phyloP scores from a whole-genome alignment of 2,113 vertebrate species.

The Syngnathus typhle region DNA sequence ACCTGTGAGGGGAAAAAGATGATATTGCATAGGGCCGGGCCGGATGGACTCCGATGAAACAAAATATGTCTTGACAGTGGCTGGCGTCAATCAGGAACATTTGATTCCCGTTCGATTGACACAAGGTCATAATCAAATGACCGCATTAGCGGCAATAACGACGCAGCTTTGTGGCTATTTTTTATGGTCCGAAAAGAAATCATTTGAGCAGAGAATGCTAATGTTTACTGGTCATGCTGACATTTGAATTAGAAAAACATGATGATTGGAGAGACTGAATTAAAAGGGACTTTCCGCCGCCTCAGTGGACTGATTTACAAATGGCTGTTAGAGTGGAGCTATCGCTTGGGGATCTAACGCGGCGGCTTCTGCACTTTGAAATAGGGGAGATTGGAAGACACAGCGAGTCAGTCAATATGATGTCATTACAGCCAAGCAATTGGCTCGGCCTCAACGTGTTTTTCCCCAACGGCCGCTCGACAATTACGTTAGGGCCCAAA shows the following conservation, averaged over 20 bases:
- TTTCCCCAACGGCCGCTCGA: background rate
- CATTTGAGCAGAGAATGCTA: slow-evolving; percentile 31
- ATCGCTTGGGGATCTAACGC: slow-evolving; percentile 4
- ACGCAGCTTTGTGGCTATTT: slow-evolving; percentile 24
- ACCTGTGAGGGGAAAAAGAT: slow-evolving; percentile 39
- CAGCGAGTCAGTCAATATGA: slow-evolving; percentile 35
- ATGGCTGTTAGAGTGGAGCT: slow-evolving; percentile 8
- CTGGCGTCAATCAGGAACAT: slow-evolving; percentile 43
- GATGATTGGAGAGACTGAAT: slow-evolving; percentile 36
- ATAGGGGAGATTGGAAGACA: slow-evolving; percentile 12
- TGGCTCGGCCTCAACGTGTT: slow-evolving; percentile 19
- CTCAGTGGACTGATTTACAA: slow-evolving; percentile 22
- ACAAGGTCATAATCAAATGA: slow-evolving; percentile 26
- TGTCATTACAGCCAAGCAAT: slow-evolving; percentile 23
- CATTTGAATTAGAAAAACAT: slow-evolving; percentile 36
- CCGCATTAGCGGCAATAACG: slow-evolving; percentile 43
- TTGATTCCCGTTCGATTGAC: slow-evolving; percentile 49
- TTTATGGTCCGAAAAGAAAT: slow-evolving; percentile 23
- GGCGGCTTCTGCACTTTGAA: background rate
- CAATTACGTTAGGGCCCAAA: no score
- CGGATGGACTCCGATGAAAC: slow-evolving; percentile 46
- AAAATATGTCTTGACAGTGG: slow-evolving; percentile 41
- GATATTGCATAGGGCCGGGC: slow-evolving; percentile 53
- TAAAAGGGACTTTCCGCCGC: slow-evolving; percentile 18
- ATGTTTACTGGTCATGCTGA: slow-evolving; percentile 45